Base-by-base conservation (phyloP, 64 coral and sea anemone species). In the Montipora capricornis region DNA sequence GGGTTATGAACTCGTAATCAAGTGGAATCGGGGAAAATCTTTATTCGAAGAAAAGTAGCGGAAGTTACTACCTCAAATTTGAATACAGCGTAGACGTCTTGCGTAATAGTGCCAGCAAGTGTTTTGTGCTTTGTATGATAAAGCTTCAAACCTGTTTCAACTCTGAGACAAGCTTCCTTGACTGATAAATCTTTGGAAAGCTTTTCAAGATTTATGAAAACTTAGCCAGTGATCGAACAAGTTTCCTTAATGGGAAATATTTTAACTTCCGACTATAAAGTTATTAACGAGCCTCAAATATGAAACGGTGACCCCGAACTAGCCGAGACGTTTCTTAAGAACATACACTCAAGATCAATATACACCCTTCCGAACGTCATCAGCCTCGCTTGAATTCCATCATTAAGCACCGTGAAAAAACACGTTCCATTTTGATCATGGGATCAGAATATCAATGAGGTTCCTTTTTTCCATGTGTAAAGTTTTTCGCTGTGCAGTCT, bases 1-100 rank as follows among this genome's bases (percentile, higher is more conserved):
- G 68, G 19, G 17, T 71, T 71, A 71, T 71, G 20, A 71, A 24
- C 68, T 71, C 68, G 2, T 71, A 24, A 20, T 71, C 68, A 71
- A 24, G 68, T 71, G 20, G 68, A 19, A 71, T 15, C 10, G 20
- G 20, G 19, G 19, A 71, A 71, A 71, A 71, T 14, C 9, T 7
- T 64, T 64, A 71, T 15, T 71, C 17, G 19, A 4, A 68, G 68
- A 20, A 24, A 15, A 64, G 13, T 0, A 71, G 68, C 68, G 68
- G 68, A 71, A 71, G 20, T 71, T 71, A 71, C 20, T 6, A 11
- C 68, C 68, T 46, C 4, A 76, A 78, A 78, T 78, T 78, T 78
- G 16, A 78, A 78, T 78, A 78, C 76, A 13, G 13, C 1, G 13
- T 6, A 78, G 76, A 78, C 76, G 46, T 76, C 46, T 76, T 76